Percentiles rank a stretch among this genome's conserved stretches.
Conservation (phyloP, 2,797 vertebrate genomes). For the Momotus momota region DNA sequence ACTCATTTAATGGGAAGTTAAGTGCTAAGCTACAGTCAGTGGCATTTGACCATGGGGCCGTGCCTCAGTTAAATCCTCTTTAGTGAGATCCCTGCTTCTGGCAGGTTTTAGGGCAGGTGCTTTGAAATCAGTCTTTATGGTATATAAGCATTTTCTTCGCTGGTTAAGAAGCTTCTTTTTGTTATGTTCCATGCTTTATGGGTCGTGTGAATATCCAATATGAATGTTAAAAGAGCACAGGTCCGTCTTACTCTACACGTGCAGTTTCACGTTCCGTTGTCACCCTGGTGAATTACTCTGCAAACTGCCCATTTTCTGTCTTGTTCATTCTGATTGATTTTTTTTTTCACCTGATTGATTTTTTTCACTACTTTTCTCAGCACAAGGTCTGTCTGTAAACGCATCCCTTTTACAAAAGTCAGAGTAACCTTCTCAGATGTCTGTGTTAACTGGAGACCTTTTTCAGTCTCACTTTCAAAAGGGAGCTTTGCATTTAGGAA, state of each 20-base stretch:
- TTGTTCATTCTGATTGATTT: not conserved
- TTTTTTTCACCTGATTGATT: not conserved
- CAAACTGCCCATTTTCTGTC: not conserved
- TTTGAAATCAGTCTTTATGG: not conserved
- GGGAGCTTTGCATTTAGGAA: not conserved
- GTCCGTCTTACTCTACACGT: not conserved
- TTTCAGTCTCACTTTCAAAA: not conserved
- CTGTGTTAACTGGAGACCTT: not conserved
- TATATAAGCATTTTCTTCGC: not conserved
- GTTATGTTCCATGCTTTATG: not conserved
- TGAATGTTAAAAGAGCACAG: not conserved
- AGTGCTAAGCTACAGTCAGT: not conserved
- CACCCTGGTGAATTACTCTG: not conserved
- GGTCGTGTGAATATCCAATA: not conserved
- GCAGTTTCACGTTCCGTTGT: not conserved
- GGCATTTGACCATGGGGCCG: not conserved
- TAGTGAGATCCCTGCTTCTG: not conserved
- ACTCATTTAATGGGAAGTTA: not conserved
- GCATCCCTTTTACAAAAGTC: not conserved
- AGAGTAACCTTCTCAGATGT: not conserved
- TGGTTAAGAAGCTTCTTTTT: not conserved
- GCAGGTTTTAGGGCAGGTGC: conserved; percentile 12
- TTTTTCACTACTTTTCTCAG: not conserved
- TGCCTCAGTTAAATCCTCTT: not conserved
- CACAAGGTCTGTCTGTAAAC: not conserved